Evolutionary conservation across 2,113 vertebrate genomes (phyloP).

Genomic region (Gymnogyps californianus): DNA sequence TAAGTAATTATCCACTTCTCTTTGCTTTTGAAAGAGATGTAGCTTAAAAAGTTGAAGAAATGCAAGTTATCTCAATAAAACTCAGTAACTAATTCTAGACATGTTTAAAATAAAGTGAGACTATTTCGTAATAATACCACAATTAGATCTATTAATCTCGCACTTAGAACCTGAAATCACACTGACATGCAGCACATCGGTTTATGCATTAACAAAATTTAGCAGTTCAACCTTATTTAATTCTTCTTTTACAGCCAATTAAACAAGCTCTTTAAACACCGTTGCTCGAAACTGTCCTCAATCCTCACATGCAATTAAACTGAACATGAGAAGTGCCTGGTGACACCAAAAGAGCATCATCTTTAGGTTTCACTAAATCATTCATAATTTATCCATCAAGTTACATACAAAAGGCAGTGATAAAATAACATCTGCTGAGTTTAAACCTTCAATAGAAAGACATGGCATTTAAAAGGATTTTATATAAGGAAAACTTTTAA

Average conservation of each 20-base stretch:
- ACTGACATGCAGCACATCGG: constrained; percentile 28
- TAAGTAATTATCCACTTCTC: neutral
- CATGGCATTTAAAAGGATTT: neutral
- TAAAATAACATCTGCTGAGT: neutral
- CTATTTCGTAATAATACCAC: constrained; percentile 31
- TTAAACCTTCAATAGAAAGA: neutral
- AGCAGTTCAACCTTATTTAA: constrained; percentile 75
- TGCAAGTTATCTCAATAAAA: constrained; percentile 13
- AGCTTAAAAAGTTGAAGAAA: constrained; percentile 33
- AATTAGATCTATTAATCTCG: constrained; percentile 74
- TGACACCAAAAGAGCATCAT: neutral
- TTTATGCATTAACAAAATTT: constrained; percentile 67
- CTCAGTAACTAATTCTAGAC: neutral
- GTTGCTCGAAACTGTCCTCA: constrained; percentile 49
- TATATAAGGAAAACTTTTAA: neutral
- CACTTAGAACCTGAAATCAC: constrained; percentile 68
- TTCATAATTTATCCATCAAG: constrained; percentile 26
- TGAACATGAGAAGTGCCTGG: constrained; percentile 48
- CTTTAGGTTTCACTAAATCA: constrained; percentile 25
- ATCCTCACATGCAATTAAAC: constrained; percentile 63
- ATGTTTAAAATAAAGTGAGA: constrained; percentile 43
- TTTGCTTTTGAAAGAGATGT: neutral
- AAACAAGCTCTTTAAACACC: constrained; percentile 73
- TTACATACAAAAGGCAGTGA: neutral
- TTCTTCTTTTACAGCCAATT: constrained; percentile 78